phyloP scores from a whole-genome alignment of 2,113 vertebrate genomes.

The Crotalus tigris region DNA sequence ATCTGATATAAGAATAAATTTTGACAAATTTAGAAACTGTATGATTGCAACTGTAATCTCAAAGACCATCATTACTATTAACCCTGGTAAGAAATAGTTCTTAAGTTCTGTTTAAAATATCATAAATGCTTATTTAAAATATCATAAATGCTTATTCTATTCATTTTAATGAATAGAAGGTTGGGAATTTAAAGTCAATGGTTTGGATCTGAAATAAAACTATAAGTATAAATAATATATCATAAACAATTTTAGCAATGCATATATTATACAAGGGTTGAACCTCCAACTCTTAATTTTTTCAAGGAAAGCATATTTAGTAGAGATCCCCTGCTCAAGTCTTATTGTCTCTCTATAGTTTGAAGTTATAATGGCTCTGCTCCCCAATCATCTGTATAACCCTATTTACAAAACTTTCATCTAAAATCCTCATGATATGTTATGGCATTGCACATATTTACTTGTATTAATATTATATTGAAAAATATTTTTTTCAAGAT shows the following conservation, averaged over 20 bases:
- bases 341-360: neutral
- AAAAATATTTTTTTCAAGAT: constrained; percentile 69
- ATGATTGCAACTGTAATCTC: constrained; percentile 90
- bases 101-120: constrained; percentile 12
- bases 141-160: neutral
- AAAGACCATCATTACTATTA: constrained; percentile 92
- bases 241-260: neutral
- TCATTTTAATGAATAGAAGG: neutral
- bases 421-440: neutral
- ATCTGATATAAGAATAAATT: constrained; percentile 87
- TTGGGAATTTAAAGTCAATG: neutral
- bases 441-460: constrained; percentile 5
- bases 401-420: neutral
- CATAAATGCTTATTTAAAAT: constrained; percentile 4
- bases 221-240: neutral
- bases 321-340: no score
- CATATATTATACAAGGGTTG: neutral
- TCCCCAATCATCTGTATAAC: neutral
- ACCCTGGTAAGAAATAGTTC: constrained; percentile 81
- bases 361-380: neutral
- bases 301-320: neutral
- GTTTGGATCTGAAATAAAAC: neutral
- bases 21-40: constrained; percentile 88
- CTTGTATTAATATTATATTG: constrained; percentile 21
- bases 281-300: neutral